Conservation (phyloP, 2,888 invertebrate species). For the Limnephilus marmoratus region DNA sequence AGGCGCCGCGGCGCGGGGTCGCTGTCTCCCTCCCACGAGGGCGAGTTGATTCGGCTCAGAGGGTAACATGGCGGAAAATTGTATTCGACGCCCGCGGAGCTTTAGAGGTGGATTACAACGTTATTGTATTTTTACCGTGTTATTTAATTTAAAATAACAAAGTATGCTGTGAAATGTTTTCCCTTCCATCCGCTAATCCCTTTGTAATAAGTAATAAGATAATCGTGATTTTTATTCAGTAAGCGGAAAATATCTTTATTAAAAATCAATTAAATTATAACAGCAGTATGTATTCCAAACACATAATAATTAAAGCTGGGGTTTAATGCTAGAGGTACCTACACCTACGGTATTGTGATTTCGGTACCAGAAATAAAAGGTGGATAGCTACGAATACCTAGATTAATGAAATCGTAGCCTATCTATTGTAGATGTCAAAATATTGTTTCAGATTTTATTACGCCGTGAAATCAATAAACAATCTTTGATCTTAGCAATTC, state of each 20-base stretch:
- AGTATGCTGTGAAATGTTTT: conserved; percentile 39
- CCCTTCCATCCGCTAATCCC: not conserved
- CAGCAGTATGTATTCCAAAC: not conserved
- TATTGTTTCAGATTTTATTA: too few species aligned
- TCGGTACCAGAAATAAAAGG: too few species aligned
- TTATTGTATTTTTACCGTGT: conserved; percentile 64
- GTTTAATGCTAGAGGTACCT: too few species aligned
- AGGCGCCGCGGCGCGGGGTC: conserved; percentile 3
- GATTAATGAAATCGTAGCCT: too few species aligned
- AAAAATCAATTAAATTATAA: not conserved
- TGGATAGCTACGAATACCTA: too few species aligned
- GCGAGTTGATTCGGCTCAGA: conserved; percentile 77
- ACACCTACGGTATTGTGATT: too few species aligned
- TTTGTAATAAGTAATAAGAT: conserved; percentile 9
- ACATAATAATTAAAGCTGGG: too few species aligned
- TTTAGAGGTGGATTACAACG: conserved; percentile 65
- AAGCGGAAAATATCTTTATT: not conserved
- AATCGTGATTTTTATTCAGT: not conserved
- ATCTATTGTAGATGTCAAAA: too few species aligned
- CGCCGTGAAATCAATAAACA: too few species aligned
- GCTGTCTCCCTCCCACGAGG: conserved; percentile 67
- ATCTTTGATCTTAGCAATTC: too few species aligned
- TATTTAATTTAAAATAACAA: conserved; percentile 59
- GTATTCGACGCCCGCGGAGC: conserved; percentile 74
- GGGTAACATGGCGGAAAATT: conserved; percentile 76